phyloP scores from a whole-genome alignment of 2,113 vertebrate genomes.

The Spea multiplicata region DNA sequence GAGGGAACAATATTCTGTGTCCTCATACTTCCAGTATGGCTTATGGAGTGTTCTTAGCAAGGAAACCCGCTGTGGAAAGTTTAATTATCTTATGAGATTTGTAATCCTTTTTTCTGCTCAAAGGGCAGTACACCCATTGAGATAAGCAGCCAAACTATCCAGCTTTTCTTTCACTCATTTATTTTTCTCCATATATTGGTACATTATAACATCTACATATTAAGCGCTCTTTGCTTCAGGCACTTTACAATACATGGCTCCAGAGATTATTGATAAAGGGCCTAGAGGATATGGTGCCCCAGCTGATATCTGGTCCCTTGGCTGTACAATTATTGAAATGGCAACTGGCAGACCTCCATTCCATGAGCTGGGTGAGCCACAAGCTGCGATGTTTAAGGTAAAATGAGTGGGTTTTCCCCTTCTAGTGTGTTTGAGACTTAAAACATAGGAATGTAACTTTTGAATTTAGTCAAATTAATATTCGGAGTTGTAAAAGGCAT shows the following conservation, averaged over 20 bases:
- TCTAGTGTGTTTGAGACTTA: too few relatives aligned
- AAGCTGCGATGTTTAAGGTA: conserved; percentile 76
- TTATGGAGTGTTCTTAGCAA: neutral
- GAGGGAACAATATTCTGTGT: conserved; percentile 10
- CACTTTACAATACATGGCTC: conserved; percentile 78
- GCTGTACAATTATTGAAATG: conserved; percentile 81
- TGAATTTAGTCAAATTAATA: too few relatives aligned
- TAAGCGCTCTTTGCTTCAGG: conserved; percentile 53
- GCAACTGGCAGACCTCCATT: conserved; percentile 74
- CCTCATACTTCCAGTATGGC: neutral
- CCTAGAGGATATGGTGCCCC: conserved; percentile 69
- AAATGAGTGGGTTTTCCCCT: neutral
- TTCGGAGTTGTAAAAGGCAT: too few relatives aligned
- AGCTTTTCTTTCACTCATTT: neutral
- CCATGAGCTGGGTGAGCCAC: conserved; percentile 71
- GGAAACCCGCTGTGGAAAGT: conserved; percentile 4
- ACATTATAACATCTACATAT: neutral
- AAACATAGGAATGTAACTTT: neutral
- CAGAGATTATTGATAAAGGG: conserved; percentile 75
- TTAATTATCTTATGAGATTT: neutral
- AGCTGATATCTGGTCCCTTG: conserved; percentile 79
- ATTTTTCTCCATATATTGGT: neutral
- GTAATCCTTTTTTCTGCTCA: conserved; percentile 1
- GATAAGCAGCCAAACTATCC: neutral
- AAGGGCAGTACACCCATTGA: too few relatives aligned